These are phyloP conservation scores for Dinocampus coccinellae DNA, from an alignment of 2,888 invertebrate species.

Conservation along the genomic window DNA sequence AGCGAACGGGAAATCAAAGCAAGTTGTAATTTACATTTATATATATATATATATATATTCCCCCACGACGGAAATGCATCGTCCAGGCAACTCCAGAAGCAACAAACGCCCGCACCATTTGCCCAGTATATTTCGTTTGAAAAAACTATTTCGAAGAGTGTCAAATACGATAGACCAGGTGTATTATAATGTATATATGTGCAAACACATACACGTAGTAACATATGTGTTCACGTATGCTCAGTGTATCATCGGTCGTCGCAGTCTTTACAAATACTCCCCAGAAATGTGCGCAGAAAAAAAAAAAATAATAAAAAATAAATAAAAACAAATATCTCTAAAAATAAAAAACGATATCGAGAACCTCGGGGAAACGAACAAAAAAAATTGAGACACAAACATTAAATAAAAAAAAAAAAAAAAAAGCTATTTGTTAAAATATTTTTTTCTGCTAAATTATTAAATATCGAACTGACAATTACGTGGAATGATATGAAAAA, in stretches of 20 bases:
- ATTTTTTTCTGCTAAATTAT: too few relatives aligned
- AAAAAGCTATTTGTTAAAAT: too few relatives aligned
- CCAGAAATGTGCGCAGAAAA: constrained; percentile 1
- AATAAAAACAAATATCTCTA: too few relatives aligned
- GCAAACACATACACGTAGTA: neutral
- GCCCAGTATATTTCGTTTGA: constrained; percentile 16
- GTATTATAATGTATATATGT: neutral
- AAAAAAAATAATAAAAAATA: neutral
- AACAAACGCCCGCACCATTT: constrained; percentile 31
- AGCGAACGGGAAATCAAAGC: neutral
- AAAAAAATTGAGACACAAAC: too few relatives aligned
- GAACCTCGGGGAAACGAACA: too few relatives aligned
- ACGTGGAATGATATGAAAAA: neutral
- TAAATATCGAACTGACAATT: too few relatives aligned
- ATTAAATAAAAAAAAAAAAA: too few relatives aligned
- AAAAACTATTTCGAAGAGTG: constrained; percentile 4
- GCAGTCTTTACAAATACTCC: constrained; percentile 1
- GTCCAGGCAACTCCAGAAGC: constrained; percentile 33
- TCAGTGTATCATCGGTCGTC: neutral
- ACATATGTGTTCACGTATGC: neutral
- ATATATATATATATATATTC: too few relatives aligned
- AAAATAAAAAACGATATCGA: too few relatives aligned
- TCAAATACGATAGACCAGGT: neutral
- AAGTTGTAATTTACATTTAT: constrained; percentile 9
- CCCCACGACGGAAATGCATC: constrained; percentile 35